Conservation (phyloP, 2,113 vertebrate genomes). For the Erythrocercus mccallii region DNA sequence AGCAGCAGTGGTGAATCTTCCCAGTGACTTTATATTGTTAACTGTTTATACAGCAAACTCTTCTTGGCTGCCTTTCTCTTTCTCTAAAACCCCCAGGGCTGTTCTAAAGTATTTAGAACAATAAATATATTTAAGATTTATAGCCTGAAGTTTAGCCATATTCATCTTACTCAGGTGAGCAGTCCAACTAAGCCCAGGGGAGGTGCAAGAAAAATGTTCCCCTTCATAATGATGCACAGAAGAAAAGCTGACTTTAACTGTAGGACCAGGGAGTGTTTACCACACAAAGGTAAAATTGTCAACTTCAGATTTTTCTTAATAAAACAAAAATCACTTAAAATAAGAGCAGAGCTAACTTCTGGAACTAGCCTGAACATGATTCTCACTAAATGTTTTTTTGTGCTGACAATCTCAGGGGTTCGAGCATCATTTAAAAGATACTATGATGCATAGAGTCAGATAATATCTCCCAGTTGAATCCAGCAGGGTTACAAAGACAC, state of each 20-base stretch:
- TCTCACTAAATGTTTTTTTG: not conserved
- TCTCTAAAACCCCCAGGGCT: not conserved
- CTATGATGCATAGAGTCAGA: not conserved
- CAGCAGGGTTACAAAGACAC: constrained; percentile 31
- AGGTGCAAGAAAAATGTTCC: constrained; percentile 33
- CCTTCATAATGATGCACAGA: not conserved
- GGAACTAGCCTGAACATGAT: not conserved
- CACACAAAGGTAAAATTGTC: not conserved
- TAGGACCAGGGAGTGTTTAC: not conserved
- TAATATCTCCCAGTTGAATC: constrained; percentile 23
- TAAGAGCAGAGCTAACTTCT: not conserved
- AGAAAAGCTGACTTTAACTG: not conserved
- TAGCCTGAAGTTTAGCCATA: constrained; percentile 1
- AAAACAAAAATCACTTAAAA: constrained; percentile 4
- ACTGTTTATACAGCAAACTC: not conserved
- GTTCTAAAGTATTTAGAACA: not conserved
- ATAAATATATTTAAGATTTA: constrained; percentile 54
- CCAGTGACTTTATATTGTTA: not conserved
- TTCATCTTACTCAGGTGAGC: constrained; percentile 44
- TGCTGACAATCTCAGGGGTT: not conserved
- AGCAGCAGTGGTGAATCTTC: not conserved
- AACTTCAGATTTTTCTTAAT: not conserved
- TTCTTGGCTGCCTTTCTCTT: not conserved
- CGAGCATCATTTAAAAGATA: not conserved
- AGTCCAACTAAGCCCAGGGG: constrained; percentile 8